A percentile compares a stretch with the other conserved stretches of the same genome.
Conservation (phyloP, 2,113 vertebrate species). For the Proteles cristata region DNA sequence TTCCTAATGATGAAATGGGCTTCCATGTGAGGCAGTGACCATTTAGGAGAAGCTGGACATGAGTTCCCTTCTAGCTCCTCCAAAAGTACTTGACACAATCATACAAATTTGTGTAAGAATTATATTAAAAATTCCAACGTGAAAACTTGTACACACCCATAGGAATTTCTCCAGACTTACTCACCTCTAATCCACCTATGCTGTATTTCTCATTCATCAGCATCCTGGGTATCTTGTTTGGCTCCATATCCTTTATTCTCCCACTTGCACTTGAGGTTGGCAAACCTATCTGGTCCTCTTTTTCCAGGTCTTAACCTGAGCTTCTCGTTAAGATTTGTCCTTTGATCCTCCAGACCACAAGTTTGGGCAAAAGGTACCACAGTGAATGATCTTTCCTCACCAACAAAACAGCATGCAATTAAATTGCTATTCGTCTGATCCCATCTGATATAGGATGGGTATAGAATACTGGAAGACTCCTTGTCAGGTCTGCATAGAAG, state of each 20-base stretch:
- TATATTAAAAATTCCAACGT: background rate
- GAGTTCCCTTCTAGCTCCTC: background rate
- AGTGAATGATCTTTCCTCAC: background rate
- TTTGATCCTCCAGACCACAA: background rate
- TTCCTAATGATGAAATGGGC: background rate
- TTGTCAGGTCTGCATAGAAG: background rate
- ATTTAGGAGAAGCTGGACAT: background rate
- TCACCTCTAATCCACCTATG: background rate
- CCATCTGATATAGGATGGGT: background rate
- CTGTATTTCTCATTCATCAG: background rate
- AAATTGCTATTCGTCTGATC: background rate
- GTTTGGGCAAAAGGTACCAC: background rate
- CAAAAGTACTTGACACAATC: background rate
- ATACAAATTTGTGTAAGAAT: background rate
- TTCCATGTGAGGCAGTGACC: background rate
- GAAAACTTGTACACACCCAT: background rate
- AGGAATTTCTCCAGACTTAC: background rate
- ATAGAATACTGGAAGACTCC: background rate
- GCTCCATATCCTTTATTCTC: background rate
- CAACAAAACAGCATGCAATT: background rate
- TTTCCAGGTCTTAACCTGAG: background rate
- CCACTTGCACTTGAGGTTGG: background rate
- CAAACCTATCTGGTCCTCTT: background rate
- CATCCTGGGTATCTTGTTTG: background rate
- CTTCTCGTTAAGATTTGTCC: background rate